These are phyloP conservation scores for Panopea generosa DNA, from an alignment of 2,888 invertebrate species.

Conservation along the genomic window DNA sequence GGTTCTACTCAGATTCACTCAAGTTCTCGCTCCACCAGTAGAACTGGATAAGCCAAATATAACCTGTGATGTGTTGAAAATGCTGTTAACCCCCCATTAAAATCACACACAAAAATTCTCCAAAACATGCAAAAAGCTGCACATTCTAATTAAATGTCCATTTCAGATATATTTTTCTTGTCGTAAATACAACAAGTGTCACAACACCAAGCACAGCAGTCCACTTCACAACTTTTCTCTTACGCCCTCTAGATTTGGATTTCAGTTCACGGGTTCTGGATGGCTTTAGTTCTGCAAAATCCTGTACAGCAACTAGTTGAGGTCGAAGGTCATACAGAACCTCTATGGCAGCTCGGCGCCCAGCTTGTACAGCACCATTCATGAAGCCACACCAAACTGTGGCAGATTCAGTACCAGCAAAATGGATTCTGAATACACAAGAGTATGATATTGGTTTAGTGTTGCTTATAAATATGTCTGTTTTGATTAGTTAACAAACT, in stretches of 20 bases:
- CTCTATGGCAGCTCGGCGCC: conserved; percentile 81
- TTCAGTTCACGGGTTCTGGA: neutral
- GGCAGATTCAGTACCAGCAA: conserved; percentile 85
- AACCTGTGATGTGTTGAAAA: too few species aligned
- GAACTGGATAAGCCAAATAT: too few species aligned
- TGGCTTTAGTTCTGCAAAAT: conserved; percentile 56
- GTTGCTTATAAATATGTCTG: too few species aligned
- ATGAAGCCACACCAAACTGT: conserved; percentile 83
- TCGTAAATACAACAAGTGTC: conserved; percentile 24
- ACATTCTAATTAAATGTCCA: too few species aligned
- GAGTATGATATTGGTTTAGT: too few species aligned
- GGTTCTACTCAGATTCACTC: too few species aligned
- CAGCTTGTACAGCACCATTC: conserved; percentile 84
- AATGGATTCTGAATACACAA: conserved; percentile 75
- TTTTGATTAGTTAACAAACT: too few species aligned
- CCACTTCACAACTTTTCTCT: conserved; percentile 45
- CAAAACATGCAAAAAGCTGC: too few species aligned
- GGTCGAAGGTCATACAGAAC: conserved; percentile 78
- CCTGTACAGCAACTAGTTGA: conserved; percentile 66
- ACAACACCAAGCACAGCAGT: conserved; percentile 42
- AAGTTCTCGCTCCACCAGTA: too few species aligned
- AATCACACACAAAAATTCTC: too few species aligned
- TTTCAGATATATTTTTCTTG: conserved; percentile 28
- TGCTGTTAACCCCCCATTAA: too few species aligned
- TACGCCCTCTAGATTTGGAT: neutral